Evolutionary conservation across 2,888 invertebrate species (phyloP).

Genomic region (Eupsilia transversa): DNA sequence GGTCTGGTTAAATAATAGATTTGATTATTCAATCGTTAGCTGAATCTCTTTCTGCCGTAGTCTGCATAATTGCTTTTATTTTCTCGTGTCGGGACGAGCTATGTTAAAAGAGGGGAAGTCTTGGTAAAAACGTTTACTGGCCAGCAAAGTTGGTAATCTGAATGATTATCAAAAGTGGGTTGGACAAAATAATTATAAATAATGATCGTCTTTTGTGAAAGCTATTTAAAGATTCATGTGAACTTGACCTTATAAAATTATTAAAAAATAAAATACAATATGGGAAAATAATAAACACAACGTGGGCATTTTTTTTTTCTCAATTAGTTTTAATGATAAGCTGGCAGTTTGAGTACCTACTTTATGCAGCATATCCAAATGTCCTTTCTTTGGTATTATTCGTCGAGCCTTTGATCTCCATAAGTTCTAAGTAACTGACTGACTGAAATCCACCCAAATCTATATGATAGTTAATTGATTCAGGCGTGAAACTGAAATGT

Average conservation of each 20-base stretch:
- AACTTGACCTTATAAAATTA: not conserved
- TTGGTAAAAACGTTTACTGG: not conserved
- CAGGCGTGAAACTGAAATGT: not conserved
- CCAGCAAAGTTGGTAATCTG: not conserved
- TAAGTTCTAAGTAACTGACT: too few species aligned
- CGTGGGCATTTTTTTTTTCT: too few species aligned
- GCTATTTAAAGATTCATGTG: not conserved
- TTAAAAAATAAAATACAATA: too few species aligned
- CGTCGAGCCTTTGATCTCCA: too few species aligned
- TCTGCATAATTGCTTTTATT: not conserved
- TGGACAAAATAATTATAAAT: too few species aligned
- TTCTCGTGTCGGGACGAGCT: not conserved
- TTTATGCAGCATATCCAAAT: too few species aligned
- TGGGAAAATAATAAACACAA: not conserved
- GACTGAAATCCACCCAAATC: too few species aligned
- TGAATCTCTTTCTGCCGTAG: not conserved
- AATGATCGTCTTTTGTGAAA: too few species aligned
- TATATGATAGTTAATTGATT: too few species aligned
- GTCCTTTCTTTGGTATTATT: too few species aligned
- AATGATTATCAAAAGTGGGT: not conserved
- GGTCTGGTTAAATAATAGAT: not conserved
- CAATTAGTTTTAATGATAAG: too few species aligned
- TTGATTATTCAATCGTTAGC: not conserved
- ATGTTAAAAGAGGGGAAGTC: not conserved
- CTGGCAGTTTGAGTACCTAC: too few species aligned